Conservation (phyloP, 2,888 invertebrate genomes). For the Podabrus alpinus region DNA sequence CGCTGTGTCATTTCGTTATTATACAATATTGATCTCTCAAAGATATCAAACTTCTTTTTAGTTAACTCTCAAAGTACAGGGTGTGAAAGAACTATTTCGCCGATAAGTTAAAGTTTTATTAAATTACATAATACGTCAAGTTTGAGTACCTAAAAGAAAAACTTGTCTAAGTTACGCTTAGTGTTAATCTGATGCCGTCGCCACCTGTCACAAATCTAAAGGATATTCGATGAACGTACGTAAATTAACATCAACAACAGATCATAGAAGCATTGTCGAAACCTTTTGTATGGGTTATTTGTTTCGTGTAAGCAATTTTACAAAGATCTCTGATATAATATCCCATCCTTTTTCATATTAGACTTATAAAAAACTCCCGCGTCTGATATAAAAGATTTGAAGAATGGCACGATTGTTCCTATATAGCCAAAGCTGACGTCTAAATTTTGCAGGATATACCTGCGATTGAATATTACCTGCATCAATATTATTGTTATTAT, state of each 20-base stretch:
- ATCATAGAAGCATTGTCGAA: not conserved
- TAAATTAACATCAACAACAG: not conserved
- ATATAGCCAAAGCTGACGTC: not conserved
- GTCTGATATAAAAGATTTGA: not conserved
- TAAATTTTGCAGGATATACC: not conserved
- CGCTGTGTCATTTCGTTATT: not conserved
- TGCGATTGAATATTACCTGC: not conserved
- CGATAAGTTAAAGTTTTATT: not conserved
- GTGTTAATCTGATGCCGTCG: not conserved
- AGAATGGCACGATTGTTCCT: not conserved
- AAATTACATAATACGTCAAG: too few species aligned
- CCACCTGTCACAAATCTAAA: not conserved
- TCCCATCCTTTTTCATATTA: not conserved
- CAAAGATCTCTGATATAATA: not conserved
- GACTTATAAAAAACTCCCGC: not conserved
- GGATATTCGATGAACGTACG: not conserved
- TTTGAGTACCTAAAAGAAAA: not conserved
- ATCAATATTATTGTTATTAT: not conserved
- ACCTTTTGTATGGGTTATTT: not conserved
- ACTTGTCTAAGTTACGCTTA: not conserved
- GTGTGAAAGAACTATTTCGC: not conserved
- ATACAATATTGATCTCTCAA: not conserved
- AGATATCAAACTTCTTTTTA: not conserved
- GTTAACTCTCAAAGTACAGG: not conserved
- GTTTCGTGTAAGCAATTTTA: not conserved